A percentile compares a stretch with the other conserved stretches of the same genome.
Evolutionary conservation across 2,113 vertebrate genomes (phyloP).

Genomic region (Ginglymostoma cirratum): DNA sequence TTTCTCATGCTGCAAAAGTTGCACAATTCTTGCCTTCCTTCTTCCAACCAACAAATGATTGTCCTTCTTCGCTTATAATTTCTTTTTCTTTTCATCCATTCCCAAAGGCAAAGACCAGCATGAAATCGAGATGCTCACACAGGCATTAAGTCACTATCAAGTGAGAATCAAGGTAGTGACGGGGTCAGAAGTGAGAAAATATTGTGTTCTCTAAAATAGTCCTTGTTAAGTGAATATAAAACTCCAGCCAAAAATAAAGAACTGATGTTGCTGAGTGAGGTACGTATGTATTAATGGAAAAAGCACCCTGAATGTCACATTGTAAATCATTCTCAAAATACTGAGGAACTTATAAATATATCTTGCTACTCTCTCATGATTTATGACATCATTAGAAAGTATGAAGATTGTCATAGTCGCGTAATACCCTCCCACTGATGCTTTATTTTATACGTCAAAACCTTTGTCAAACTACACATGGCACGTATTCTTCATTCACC

Average conservation of each 20-base stretch:
- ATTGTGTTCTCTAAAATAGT: neutral
- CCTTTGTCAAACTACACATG: conserved; percentile 6
- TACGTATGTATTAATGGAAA: conserved; percentile 6
- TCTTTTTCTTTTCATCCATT: neutral
- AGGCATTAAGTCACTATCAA: neutral
- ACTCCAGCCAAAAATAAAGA: neutral
- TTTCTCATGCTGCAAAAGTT: neutral
- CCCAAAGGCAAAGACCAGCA: neutral
- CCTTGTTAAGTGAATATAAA: neutral
- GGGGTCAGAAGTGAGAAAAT: neutral
- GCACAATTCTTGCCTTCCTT: neutral
- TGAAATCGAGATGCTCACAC: neutral
- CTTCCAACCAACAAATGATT: neutral
- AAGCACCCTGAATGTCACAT: neutral
- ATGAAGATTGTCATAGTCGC: neutral
- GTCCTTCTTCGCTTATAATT: neutral
- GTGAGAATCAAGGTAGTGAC: neutral
- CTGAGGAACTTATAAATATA: conserved; percentile 7
- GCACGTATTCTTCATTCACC: conserved; percentile 18
- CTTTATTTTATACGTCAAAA: neutral
- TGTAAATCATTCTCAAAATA: conserved; percentile 15
- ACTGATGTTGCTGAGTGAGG: neutral
- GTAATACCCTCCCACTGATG: neutral
- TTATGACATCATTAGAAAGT: conserved; percentile 13
- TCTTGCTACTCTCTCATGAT: neutral